phyloP scores from a whole-genome alignment of 2,113 vertebrate genomes.

The Myocastor coypus region DNA sequence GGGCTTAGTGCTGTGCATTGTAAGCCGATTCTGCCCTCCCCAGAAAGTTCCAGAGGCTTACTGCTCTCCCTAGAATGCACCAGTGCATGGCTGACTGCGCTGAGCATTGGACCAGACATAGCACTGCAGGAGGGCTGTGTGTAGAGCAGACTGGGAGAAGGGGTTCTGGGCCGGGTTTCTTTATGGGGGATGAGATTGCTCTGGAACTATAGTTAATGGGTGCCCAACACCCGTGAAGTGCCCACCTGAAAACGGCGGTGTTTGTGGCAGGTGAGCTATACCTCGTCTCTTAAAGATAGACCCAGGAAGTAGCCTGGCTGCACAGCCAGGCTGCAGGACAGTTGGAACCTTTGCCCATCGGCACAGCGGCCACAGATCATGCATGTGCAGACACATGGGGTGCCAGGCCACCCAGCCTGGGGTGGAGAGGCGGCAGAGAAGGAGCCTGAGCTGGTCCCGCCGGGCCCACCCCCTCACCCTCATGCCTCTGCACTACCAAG shows the following conservation, averaged over 20 bases:
- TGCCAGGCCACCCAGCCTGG: neutral
- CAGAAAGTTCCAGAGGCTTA: neutral
- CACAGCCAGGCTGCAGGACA: neutral
- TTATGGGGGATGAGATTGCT: neutral
- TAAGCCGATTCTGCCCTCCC: neutral
- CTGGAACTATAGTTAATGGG: neutral
- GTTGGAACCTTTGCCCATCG: neutral
- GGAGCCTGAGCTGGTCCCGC: neutral
- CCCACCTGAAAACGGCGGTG: neutral
- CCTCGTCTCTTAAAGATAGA: neutral
- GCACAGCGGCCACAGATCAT: neutral
- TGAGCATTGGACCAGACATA: neutral
- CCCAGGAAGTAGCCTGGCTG: neutral
- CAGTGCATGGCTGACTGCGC: neutral
- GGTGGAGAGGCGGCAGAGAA: fast-evolving
- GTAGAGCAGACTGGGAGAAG: fast-evolving
- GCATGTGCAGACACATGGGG: fast-evolving
- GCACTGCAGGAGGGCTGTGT: neutral
- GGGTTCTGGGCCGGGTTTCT: neutral
- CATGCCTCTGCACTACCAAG: neutral
- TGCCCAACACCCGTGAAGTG: neutral
- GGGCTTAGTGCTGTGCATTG: neutral
- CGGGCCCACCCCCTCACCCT: too few species aligned
- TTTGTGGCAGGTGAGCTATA: neutral
- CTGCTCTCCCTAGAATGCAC: neutral